Base-by-base conservation (phyloP, 92 coral and sea anemone genomes). In the Palythoa grandis region DNA sequence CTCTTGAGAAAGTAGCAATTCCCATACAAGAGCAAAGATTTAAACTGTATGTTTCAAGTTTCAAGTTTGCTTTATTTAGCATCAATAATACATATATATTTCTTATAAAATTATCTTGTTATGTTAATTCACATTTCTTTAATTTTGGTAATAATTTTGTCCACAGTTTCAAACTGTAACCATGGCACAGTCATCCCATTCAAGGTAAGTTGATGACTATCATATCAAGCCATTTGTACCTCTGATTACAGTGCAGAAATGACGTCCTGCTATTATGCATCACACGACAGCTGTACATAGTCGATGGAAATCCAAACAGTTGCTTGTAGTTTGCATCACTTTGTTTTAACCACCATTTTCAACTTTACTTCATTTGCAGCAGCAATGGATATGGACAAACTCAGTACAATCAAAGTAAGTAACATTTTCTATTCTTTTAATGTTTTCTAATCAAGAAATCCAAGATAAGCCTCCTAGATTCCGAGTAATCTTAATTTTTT, bases 161-260 rank as follows among this genome's bases (percentile, higher is more conserved):
- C 76, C 76, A 71, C 76, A 71, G 76, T 71, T 71, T 71, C 76
- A 71, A 71, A 71, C 52, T 71, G 76, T 71, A 71, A 71, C 76
- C 52, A 71, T 71, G 76, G 53, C 76, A 71, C 76, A 71, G 76
- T 71, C 76, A 71, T 71, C 53, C 76, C 76, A 71, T 37, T 71
- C 76, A 71, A 71, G 76, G 76, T 71, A 71, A 71, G 76, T 71
- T 71, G 76, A 71, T 71, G 76, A 71, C 76, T 71, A 71, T 71
- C 76, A 71, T 71, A 71, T 71, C 76, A 71, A 71, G 37, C 76
- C 76, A 71, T 71, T 71, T 71, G 76, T 71, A 71, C 76, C 76
- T 71, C 76, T 71, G 76, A 71, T 38, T 71, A 35, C 76, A 71
- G 76, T 71, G 52, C 76, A 71, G 76, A 71, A 71, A 71, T 71